Percentiles rank a stretch among this genome's conserved stretches.
Evolutionary conservation across 2,888 invertebrate genomes (phyloP).

Genomic region (Drosophila silvestris): DNA sequence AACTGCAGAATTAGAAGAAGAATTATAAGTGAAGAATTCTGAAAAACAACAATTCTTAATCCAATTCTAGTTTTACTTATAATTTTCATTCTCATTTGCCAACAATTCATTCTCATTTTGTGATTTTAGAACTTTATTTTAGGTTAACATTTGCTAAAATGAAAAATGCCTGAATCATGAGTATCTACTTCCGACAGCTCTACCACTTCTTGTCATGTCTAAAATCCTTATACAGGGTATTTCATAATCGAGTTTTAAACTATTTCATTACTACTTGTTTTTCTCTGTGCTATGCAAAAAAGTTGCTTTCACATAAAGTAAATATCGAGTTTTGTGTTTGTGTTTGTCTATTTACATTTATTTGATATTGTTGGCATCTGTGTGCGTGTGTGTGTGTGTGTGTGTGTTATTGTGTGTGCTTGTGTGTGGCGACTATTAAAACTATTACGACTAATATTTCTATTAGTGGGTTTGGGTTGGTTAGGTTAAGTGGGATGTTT

Average conservation of each 20-base stretch:
- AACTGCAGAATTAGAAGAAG: neutral
- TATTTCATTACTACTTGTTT: slow-evolving; percentile 15
- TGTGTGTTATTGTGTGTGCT: neutral
- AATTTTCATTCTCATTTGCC: neutral
- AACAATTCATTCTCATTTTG: neutral
- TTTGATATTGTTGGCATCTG: neutral
- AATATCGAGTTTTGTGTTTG: slow-evolving; percentile 14
- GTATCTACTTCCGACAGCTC: no score
- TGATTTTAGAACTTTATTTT: neutral
- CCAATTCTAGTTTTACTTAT: fast-evolving
- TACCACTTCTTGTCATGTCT: no score
- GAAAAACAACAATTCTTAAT: neutral
- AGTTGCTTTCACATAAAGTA: slow-evolving; percentile 13
- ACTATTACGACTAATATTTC: slow-evolving; percentile 29
- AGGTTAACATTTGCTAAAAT: neutral
- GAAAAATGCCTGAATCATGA: neutral
- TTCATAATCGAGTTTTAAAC: neutral
- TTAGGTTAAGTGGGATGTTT: neutral
- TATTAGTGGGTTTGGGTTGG: neutral
- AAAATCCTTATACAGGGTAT: neutral
- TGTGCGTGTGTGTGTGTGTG: neutral
- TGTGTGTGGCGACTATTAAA: slow-evolving; percentile 5
- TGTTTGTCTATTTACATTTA: slow-evolving; percentile 22
- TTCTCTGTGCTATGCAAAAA: slow-evolving; percentile 40
- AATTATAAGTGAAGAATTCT: neutral